A percentile compares a stretch with the other conserved stretches of the same genome.
Evolutionary conservation across 2,113 vertebrate genomes (phyloP).

Genomic region (Pavo muticus): DNA sequence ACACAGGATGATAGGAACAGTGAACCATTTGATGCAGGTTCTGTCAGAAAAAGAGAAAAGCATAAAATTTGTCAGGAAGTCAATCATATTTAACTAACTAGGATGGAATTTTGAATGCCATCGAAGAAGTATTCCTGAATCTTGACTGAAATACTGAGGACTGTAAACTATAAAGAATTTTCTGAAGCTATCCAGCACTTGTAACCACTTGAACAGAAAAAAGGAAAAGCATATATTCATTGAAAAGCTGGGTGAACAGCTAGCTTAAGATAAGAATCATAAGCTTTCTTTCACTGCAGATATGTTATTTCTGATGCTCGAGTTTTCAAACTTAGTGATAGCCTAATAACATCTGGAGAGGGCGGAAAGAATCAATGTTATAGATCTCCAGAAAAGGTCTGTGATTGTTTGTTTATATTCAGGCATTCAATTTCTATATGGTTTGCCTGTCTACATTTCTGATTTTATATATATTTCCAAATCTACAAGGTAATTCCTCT

Average conservation of each 20-base stretch:
- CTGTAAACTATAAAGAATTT: background rate
- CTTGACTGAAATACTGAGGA: background rate
- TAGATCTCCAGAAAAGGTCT: background rate
- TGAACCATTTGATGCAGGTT: background rate
- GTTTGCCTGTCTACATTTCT: background rate
- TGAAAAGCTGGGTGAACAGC: background rate
- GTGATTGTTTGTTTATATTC: background rate
- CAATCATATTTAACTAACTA: background rate
- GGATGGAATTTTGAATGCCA: background rate
- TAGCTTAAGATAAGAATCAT: background rate
- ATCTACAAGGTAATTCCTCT: background rate
- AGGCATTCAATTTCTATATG: background rate
- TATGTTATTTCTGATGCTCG: rapidly evolving
- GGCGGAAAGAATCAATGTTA: background rate
- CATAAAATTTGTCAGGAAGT: background rate
- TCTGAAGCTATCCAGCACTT: background rate
- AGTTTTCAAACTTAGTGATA: background rate
- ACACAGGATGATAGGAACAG: background rate
- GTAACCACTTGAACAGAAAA: background rate
- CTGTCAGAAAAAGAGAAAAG: background rate
- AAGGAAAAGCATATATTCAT: background rate
- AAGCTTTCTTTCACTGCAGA: background rate
- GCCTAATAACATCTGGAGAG: background rate
- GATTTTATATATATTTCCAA: background rate
- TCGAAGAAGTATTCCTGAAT: background rate